Conservation (phyloP, 1,140 invertebrate genomes). For the Neodiprion lecontei region DNA sequence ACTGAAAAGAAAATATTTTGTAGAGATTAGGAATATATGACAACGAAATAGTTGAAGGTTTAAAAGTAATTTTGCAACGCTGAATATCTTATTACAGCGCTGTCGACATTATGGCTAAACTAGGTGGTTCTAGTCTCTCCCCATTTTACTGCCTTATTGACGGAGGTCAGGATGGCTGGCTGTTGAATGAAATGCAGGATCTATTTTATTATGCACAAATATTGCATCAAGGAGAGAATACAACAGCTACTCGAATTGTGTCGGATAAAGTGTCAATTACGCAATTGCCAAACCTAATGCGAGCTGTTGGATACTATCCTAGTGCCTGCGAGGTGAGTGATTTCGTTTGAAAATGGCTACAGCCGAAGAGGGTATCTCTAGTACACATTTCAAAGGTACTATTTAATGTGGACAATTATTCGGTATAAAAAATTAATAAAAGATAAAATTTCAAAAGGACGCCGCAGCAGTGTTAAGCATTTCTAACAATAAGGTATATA, state of each 20-base stretch:
- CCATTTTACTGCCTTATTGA: constrained; percentile 68
- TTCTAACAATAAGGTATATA: too few relatives aligned
- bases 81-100: constrained; percentile 47
- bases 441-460: too few relatives aligned
- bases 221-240: constrained; percentile 72
- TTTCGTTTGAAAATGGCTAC: not conserved
- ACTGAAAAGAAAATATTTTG: constrained; percentile 11
- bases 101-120: constrained; percentile 59
- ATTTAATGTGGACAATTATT: too few relatives aligned
- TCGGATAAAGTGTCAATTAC: constrained; percentile 66
- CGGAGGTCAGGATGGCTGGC: constrained; percentile 66
- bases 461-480: too few relatives aligned
- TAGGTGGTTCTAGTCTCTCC: constrained; percentile 63
- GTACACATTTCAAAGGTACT: not conserved
- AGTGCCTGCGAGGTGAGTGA: constrained; percentile 71
- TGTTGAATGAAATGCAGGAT: constrained; percentile 74
- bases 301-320: constrained; percentile 77
- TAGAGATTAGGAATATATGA: too few relatives aligned
- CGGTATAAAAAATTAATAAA: too few relatives aligned
- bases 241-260: constrained; percentile 63
- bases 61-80: not conserved
- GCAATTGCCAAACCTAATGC: constrained; percentile 74
- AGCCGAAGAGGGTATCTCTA: not conserved
- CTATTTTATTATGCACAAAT: constrained; percentile 79
- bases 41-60: too few relatives aligned